Percentiles rank a stretch among this genome's conserved stretches.
These are phyloP conservation scores for Ectemnius lituratus DNA, from an alignment of 2,888 invertebrate species.

Conservation along the genomic window DNA sequence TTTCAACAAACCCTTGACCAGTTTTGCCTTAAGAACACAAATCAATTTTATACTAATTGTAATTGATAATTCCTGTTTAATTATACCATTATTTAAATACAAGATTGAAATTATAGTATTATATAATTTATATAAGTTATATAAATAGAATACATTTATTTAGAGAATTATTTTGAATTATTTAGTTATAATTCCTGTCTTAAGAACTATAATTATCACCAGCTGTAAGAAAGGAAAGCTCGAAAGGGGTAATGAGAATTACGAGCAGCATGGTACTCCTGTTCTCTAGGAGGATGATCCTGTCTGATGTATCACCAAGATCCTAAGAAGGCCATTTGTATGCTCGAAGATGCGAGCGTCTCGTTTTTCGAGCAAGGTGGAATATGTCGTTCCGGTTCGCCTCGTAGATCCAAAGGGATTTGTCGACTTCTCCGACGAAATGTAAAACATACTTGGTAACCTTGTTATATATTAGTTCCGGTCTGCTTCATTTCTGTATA, in stretches of 20 bases:
- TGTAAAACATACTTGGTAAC: conserved; percentile 63
- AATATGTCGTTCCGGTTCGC: conserved; percentile 57
- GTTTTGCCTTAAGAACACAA: no score
- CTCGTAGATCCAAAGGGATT: conserved; percentile 67
- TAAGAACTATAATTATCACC: no score
- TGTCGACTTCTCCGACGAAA: conserved; percentile 61
- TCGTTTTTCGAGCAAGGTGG: conserved; percentile 66
- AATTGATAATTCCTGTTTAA: no score
- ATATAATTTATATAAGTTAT: no score
- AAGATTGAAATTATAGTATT: no score
- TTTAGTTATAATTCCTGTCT: no score
- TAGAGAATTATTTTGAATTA: no score
- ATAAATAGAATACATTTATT: no score
- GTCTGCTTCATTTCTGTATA: conserved; percentile 45
- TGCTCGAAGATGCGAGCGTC: conserved; percentile 46
- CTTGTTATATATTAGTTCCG: conserved; percentile 70
- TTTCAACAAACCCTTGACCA: no score
- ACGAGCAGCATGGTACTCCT: conserved; percentile 8
- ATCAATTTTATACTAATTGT: no score
- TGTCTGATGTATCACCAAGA: conserved; percentile 44
- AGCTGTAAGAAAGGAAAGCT: conserved; percentile 25
- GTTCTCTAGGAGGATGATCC: conserved; percentile 47
- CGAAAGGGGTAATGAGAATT: conserved; percentile 25
- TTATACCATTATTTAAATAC: no score
- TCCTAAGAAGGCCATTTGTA: conserved; percentile 56